Evolutionary conservation across 2,888 invertebrate genomes (phyloP).

Genomic region (Thalpophila matura): DNA sequence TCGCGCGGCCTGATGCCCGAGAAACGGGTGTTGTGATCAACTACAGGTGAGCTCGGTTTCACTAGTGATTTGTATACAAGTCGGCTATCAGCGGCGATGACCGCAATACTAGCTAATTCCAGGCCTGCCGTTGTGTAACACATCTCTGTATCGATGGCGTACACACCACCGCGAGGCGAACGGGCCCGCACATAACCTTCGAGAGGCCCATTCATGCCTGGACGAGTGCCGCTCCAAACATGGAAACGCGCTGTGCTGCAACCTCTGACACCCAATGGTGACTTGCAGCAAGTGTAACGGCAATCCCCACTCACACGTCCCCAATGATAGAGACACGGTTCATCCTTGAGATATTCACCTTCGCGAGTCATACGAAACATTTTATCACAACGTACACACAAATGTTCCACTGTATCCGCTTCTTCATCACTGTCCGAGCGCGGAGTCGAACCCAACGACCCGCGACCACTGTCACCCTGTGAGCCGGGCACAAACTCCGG

Average conservation of each 20-base stretch:
- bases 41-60: slow-evolving; percentile 94
- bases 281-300: slow-evolving; percentile 92
- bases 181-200: slow-evolving; percentile 92
- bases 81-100: slow-evolving; percentile 94
- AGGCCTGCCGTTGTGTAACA: slow-evolving; percentile 96
- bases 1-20: slow-evolving; percentile 95
- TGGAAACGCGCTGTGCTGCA: slow-evolving; percentile 93
- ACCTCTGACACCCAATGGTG: slow-evolving; percentile 88
- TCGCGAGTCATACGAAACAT: slow-evolving; percentile 93
- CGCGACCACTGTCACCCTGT: slow-evolving; percentile 89
- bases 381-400: slow-evolving; percentile 94
- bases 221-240: slow-evolving; percentile 94
- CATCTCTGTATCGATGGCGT: slow-evolving; percentile 99
- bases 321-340: slow-evolving; percentile 97
- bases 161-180: slow-evolving; percentile 91
- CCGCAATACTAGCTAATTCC: slow-evolving; percentile 96
- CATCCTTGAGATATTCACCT: slow-evolving; percentile 93
- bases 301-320: slow-evolving; percentile 93
- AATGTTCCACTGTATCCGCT: slow-evolving; percentile 90
- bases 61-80: slow-evolving; percentile 96
- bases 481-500: slow-evolving; percentile 92
- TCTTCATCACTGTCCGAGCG: slow-evolving; percentile 91
- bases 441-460: slow-evolving; percentile 89
- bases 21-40: slow-evolving; percentile 98
- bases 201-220: slow-evolving; percentile 94